Conservation (phyloP, 2,113 vertebrate genomes). For the Phylloscopus whistleri region DNA sequence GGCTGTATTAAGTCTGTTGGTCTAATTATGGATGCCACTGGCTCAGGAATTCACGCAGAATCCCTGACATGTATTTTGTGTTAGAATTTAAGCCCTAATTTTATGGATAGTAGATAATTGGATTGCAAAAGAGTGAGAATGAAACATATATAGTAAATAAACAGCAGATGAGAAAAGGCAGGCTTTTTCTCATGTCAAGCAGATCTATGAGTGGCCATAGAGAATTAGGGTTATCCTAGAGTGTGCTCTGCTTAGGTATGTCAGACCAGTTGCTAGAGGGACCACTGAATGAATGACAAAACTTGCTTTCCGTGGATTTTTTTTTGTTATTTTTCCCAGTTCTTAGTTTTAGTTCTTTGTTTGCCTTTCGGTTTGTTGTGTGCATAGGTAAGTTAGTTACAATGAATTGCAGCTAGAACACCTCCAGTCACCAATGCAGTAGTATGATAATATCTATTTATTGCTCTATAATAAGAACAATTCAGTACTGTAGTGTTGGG, state of each 20-base stretch:
- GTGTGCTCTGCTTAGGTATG: not conserved
- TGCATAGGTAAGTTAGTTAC: not conserved
- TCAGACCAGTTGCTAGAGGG: not conserved
- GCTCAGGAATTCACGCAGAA: not conserved
- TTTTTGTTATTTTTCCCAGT: not conserved
- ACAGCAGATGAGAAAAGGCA: not conserved
- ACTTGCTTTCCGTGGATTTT: fast-evolving
- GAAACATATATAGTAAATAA: not conserved
- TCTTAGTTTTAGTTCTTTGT: not conserved
- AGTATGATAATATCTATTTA: not conserved
- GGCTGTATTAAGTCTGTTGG: not conserved
- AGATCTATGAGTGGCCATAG: not conserved
- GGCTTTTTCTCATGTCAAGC: not conserved
- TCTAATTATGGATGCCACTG: not conserved
- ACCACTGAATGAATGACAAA: not conserved
- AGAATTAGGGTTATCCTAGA: not conserved
- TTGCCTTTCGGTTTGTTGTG: not conserved
- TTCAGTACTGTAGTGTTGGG: not conserved
- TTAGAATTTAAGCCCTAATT: not conserved
- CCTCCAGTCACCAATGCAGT: not conserved
- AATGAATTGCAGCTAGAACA: not conserved
- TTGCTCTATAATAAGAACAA: not conserved
- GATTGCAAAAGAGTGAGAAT: not conserved
- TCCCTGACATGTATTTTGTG: not conserved
- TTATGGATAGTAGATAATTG: not conserved